Conservation (phyloP, 2,113 vertebrate species). For the Pelecanoides urinatrix region DNA sequence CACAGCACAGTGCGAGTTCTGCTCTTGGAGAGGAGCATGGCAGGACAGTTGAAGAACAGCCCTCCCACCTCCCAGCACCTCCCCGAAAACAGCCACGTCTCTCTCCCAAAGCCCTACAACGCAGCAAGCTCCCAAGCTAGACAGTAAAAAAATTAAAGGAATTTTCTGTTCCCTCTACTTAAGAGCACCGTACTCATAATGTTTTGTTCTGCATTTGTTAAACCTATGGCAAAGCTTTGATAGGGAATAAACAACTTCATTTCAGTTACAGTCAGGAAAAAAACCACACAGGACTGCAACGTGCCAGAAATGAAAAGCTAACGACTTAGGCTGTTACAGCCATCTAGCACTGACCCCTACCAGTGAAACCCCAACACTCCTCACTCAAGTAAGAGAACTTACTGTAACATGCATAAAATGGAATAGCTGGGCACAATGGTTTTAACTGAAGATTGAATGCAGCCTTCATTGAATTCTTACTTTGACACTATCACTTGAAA, state of each 20-base stretch:
- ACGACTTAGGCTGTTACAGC: not conserved
- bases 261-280: not conserved
- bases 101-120: not conserved
- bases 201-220: not conserved
- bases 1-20: not conserved
- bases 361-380: slow-evolving; percentile 17
- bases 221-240: not conserved
- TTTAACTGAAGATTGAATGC: slow-evolving; percentile 37
- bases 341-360: not conserved
- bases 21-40: not conserved
- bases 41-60: not conserved
- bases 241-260: not conserved
- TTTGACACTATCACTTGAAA: slow-evolving; percentile 62
- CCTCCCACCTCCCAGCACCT: not conserved
- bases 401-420: slow-evolving; percentile 47
- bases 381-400: slow-evolving; percentile 42
- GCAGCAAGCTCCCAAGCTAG: not conserved
- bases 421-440: slow-evolving; percentile 56
- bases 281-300: not conserved
- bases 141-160: not conserved
- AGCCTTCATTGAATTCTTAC: slow-evolving; percentile 59
- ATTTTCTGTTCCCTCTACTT: not conserved
- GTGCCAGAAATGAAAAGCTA: not conserved
- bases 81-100: not conserved
- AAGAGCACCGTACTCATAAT: not conserved